Conservation (phyloP, 2,113 vertebrate genomes). For the Notechis scutatus region DNA sequence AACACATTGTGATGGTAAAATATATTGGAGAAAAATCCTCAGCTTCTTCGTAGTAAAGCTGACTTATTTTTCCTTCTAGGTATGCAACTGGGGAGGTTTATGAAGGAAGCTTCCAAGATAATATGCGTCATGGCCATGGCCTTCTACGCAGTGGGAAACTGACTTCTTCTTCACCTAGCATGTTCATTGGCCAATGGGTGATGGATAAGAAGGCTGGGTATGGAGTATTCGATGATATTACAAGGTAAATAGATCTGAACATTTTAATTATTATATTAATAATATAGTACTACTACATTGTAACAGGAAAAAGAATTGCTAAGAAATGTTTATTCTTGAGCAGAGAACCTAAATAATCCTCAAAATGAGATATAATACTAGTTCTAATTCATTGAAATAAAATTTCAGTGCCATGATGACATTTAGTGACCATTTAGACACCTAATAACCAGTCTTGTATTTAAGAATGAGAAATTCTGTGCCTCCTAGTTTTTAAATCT, state of each 20-base stretch:
- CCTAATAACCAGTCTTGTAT: background rate
- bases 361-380: background rate
- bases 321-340: background rate
- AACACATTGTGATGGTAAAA: background rate
- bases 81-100: conserved; percentile 92
- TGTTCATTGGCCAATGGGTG: conserved; percentile 96
- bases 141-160: conserved; percentile 90
- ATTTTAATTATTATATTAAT: background rate
- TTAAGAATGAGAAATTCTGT: background rate
- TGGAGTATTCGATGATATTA: conserved; percentile 96
- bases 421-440: background rate
- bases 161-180: conserved; percentile 91
- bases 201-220: conserved; percentile 95
- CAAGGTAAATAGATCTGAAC: conserved; percentile 72
- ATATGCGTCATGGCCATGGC: conserved; percentile 93
- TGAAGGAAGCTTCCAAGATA: conserved; percentile 92
- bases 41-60: background rate
- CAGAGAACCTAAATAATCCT: background rate
- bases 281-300: background rate
- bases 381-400: background rate
- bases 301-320: background rate
- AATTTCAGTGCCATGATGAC: background rate
- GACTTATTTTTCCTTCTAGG: conserved; percentile 60
- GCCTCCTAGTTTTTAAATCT: background rate
- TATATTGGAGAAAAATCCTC: background rate